Percentiles rank a stretch among this genome's conserved stretches.
Conservation (phyloP, 2,797 vertebrate species). For the Toxotes lorentzi region DNA sequence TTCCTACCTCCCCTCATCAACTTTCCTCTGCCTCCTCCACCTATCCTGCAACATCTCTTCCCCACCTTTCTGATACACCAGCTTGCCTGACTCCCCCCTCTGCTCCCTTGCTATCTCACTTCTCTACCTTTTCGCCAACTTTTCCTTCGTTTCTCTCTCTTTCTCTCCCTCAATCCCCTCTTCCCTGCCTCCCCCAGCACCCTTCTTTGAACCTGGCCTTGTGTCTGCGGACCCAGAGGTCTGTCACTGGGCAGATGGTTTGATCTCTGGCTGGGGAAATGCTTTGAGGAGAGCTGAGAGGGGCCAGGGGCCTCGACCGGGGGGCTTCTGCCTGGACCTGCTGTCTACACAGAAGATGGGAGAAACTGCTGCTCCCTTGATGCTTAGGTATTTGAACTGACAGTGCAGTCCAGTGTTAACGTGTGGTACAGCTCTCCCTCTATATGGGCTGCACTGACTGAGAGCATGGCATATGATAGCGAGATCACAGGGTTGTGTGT, state of each 20-base stretch:
- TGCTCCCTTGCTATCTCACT: slow-evolving; percentile 49
- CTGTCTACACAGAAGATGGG: slow-evolving; percentile 72
- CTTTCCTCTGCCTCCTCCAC: slow-evolving; percentile 49
- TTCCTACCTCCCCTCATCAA: slow-evolving; percentile 47
- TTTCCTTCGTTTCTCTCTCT: slow-evolving; percentile 55
- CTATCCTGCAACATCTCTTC: slow-evolving; percentile 48
- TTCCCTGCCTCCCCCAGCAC: slow-evolving; percentile 78
- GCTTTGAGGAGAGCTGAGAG: slow-evolving; percentile 89
- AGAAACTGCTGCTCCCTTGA: slow-evolving; percentile 70
- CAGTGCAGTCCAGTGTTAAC: slow-evolving; percentile 62
- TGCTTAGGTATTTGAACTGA: slow-evolving; percentile 73
- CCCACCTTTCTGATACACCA: slow-evolving; percentile 55
- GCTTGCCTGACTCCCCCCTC: slow-evolving; percentile 43
- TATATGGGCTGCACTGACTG: slow-evolving; percentile 52
- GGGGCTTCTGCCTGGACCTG: slow-evolving; percentile 70
- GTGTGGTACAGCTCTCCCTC: slow-evolving; percentile 56
- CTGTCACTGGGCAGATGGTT: slow-evolving; percentile 93
- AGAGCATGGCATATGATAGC: slow-evolving; percentile 61
- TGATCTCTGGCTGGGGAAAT: slow-evolving; percentile 91
- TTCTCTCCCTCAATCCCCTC: slow-evolving; percentile 49
- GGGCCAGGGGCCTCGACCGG: slow-evolving; percentile 65
- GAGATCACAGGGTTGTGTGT: slow-evolving; percentile 63
- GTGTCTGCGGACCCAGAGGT: slow-evolving; percentile 88
- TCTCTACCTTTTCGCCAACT: slow-evolving; percentile 73
- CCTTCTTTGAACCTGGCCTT: slow-evolving; percentile 92